Base-by-base conservation (phyloP, 2,113 vertebrate species). In the Oreochromis tanganicae region DNA sequence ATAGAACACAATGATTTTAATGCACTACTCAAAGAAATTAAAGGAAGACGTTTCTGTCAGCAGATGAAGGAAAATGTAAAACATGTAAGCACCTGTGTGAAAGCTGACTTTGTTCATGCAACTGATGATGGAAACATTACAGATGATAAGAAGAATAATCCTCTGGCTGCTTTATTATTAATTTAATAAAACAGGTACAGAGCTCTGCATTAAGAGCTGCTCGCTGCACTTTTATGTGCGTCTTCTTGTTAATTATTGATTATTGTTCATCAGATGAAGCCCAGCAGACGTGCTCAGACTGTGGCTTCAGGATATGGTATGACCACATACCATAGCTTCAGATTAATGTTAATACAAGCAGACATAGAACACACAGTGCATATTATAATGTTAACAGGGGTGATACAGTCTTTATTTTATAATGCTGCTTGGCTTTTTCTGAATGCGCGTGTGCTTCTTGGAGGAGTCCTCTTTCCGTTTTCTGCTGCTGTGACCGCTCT, bases 401-500 rank as follows among this genome's bases (percentile, higher is more conserved):
- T 0, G 41, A 73, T 10, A 27, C 10, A 52, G 21, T 0, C 57
- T 87, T 48, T 56, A 80, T 48, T 75, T 63, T 3, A 54, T 82
- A 12, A 89, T 34, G 6, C 38, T 19, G 10, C 85, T 85, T 2
- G 81, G 14, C 75, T 90, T 92, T 17, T 89, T 90, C 7, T 68
- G 68, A 34, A 63, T 43, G 56, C 54, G 81, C 7, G 63, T 10
- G 5, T 88, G 86, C 85, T 88, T 91, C 87, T 78, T 94, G 52
- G 90, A 83, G 9, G 91, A 86, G 80, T 88, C 80, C 41, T 94
- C 92, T 75, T 86, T 95, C 86, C 88, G 95, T 82, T 79, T 95
- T 6, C 90, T 94, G 79, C 84, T 87, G 83, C 88, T 71, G 27
- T 93, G 89, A 7, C 34, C 73, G 73, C 81, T 90, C 75, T 91